Evolutionary conservation across 2,888 invertebrate species (phyloP).

Genomic region (Stegana nigrithorax): DNA sequence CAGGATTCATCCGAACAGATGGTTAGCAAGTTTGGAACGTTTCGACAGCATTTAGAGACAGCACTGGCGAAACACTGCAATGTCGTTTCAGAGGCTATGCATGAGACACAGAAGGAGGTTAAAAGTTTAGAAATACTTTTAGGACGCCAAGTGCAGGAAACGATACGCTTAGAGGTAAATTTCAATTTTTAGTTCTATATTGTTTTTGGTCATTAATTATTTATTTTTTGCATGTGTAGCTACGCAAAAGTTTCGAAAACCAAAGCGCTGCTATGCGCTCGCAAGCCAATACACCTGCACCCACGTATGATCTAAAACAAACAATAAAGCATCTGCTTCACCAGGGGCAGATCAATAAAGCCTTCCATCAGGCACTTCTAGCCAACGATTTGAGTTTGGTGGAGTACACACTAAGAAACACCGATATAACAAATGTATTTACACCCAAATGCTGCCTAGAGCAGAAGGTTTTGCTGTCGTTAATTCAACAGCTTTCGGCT

Average conservation of each 20-base stretch:
- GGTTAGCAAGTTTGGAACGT: slow-evolving; percentile 56
- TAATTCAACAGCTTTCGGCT: slow-evolving; percentile 93
- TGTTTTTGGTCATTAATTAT: not conserved
- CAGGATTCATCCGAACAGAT: slow-evolving; percentile 65
- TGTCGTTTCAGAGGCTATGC: slow-evolving; percentile 61
- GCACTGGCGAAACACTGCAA: slow-evolving; percentile 58
- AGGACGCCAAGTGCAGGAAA: slow-evolving; percentile 63
- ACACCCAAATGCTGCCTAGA: slow-evolving; percentile 78
- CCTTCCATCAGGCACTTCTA: slow-evolving; percentile 89
- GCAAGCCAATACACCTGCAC: slow-evolving; percentile 80
- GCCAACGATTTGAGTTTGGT: slow-evolving; percentile 90
- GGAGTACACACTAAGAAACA: slow-evolving; percentile 86
- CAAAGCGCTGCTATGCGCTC: slow-evolving; percentile 77
- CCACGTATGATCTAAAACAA: slow-evolving; percentile 73
- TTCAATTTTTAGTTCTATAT: not conserved
- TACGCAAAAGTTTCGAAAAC: slow-evolving; percentile 71
- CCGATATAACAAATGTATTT: slow-evolving; percentile 84
- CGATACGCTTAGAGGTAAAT: slow-evolving; percentile 62
- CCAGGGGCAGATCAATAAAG: slow-evolving; percentile 84
- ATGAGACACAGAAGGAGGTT: slow-evolving; percentile 65
- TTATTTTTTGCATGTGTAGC: slow-evolving; percentile 35
- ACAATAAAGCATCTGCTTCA: slow-evolving; percentile 77
- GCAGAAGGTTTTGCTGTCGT: slow-evolving; percentile 90
- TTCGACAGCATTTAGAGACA: slow-evolving; percentile 63
- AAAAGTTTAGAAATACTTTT: slow-evolving; percentile 63